A percentile compares a stretch with the other conserved stretches of the same genome.
Evolutionary conservation across 2,888 invertebrate genomes (phyloP).

Genomic region (Nematopogon swammerdamellus): DNA sequence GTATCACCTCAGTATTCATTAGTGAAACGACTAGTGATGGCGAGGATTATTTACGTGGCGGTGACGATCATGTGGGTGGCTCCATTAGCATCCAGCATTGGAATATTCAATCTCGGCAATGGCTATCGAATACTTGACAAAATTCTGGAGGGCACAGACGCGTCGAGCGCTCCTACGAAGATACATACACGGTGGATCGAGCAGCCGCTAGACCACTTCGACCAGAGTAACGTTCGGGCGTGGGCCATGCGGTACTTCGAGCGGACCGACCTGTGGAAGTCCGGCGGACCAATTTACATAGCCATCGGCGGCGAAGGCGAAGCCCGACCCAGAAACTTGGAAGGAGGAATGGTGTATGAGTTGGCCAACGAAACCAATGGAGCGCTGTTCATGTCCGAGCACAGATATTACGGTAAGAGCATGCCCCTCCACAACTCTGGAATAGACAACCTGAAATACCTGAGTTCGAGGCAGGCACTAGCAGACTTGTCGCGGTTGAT

Average conservation of each 20-base stretch:
- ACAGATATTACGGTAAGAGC: conserved; percentile 41
- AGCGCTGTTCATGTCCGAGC: conserved; percentile 31
- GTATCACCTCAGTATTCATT: not conserved
- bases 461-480: conserved; percentile 34
- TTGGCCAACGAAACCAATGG: conserved; percentile 39
- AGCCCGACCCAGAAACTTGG: conserved; percentile 23
- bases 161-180: conserved; percentile 6
- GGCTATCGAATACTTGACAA: conserved; percentile 14
- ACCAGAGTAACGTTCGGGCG: conserved; percentile 21
- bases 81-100: conserved; percentile 11
- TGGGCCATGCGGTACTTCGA: conserved; percentile 41
- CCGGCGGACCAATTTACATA: conserved; percentile 30
- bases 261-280: conserved; percentile 27
- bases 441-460: conserved; percentile 26
- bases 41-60: not conserved
- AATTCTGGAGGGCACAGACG: not conserved
- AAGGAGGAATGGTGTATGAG: conserved; percentile 30
- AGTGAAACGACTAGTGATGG: not conserved
- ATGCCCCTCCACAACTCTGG: conserved; percentile 27
- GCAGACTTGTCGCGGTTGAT: conserved; percentile 32
- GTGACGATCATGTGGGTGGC: not conserved
- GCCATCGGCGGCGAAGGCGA: conserved; percentile 33
- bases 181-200: conserved; percentile 25
- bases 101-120: conserved; percentile 17
- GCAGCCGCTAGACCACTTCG: conserved; percentile 36